Percentiles rank a stretch among this genome's conserved stretches.
Evolutionary conservation across 2,113 vertebrate genomes (phyloP).

Genomic region (Sceloporus tristichus): DNA sequence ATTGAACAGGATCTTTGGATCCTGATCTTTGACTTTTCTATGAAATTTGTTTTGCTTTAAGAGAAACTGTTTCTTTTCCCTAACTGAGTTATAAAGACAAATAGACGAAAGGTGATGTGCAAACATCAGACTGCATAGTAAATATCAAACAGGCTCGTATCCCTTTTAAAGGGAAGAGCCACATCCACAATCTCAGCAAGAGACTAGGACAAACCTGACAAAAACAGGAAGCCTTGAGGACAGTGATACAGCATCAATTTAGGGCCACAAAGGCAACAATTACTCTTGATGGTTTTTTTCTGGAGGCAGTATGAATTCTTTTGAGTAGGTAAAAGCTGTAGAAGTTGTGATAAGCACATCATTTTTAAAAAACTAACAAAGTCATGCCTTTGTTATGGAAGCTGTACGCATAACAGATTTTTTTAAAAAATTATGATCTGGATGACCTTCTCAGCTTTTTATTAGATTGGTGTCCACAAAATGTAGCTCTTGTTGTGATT

Average conservation of each 20-base stretch:
- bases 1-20: background rate
- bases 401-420: constrained; percentile 38
- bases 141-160: constrained; percentile 82
- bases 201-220: constrained; percentile 69
- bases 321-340: constrained; percentile 61
- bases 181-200: constrained; percentile 69
- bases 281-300: constrained; percentile 53
- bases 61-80: constrained; percentile 56
- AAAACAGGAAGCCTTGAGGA: constrained; percentile 68
- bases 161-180: constrained; percentile 63
- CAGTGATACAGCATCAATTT: constrained; percentile 51
- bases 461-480: constrained; percentile 7
- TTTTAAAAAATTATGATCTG: constrained; percentile 10
- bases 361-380: constrained; percentile 37
- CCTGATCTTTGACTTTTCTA: constrained; percentile 13
- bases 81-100: constrained; percentile 59
- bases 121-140: constrained; percentile 93
- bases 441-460: constrained; percentile 38
- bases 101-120: constrained; percentile 72
- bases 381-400: constrained; percentile 54
- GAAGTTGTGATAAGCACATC: constrained; percentile 37
- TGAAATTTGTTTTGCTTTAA: constrained; percentile 44
- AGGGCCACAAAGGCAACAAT: constrained; percentile 70
- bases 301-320: constrained; percentile 60
- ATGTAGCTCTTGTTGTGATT: constrained; percentile 35